These are phyloP conservation scores for Pygocentrus nattereri DNA, from an alignment of 2,797 vertebrate genomes.

Conservation along the genomic window DNA sequence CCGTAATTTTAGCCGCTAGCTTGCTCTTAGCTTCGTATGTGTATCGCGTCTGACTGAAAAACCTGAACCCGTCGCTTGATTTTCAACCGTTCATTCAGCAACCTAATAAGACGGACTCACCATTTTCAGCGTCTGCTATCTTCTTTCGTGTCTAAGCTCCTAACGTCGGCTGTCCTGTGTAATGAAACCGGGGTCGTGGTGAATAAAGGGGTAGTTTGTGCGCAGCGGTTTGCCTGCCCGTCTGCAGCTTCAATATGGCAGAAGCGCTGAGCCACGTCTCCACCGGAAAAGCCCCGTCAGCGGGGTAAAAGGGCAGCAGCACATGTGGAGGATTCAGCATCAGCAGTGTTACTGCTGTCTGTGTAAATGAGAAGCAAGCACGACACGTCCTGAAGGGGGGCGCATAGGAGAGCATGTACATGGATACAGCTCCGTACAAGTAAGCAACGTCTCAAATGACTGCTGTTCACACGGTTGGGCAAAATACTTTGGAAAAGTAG, in stretches of 20 bases:
- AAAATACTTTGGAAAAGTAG: too few relatives aligned
- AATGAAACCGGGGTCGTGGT: conserved; percentile 25
- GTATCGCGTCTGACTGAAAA: background rate
- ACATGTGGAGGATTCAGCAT: conserved; percentile 66
- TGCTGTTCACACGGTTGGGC: too few relatives aligned
- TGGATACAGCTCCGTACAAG: too few relatives aligned
- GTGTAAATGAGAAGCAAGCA: background rate
- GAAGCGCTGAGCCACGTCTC: conserved; percentile 71
- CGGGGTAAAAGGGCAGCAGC: conserved; percentile 49
- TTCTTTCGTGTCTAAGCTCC: conserved; percentile 23
- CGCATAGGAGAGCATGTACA: background rate
- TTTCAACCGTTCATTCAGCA: background rate
- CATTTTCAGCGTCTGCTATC: conserved; percentile 61
- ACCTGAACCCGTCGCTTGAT: background rate
- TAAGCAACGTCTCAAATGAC: background rate
- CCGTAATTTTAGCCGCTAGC: background rate
- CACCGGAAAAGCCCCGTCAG: conserved; percentile 67
- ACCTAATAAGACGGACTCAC: conserved; percentile 46
- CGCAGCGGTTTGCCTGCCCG: conserved; percentile 22
- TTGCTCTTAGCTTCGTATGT: background rate
- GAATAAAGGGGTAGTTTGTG: conserved; percentile 40
- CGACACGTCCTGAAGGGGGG: conserved; percentile 6
- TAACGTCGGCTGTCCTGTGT: conserved; percentile 8
- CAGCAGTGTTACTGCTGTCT: conserved; percentile 36
- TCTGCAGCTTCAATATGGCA: conserved; percentile 83